Conservation (phyloP, 2,113 vertebrate species). For the Thinocorus orbignyianus region DNA sequence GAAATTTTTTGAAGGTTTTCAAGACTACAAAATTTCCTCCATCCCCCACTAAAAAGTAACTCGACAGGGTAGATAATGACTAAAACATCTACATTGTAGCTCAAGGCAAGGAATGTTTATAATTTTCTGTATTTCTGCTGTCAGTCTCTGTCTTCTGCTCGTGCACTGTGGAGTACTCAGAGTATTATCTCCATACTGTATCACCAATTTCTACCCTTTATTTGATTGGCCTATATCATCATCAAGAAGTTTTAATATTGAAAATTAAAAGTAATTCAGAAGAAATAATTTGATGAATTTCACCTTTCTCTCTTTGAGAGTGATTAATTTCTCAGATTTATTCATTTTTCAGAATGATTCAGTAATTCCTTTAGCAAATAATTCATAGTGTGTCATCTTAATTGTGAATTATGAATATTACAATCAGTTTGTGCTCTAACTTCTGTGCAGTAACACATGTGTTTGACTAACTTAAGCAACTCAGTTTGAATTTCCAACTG, state of each 20-base stretch:
- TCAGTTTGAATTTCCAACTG: slow-evolving; percentile 37
- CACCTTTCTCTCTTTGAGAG: background rate
- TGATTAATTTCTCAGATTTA: slow-evolving; percentile 23
- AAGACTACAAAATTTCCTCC: background rate
- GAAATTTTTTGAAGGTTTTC: background rate
- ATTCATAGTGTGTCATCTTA: slow-evolving; percentile 11
- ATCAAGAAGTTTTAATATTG: background rate
- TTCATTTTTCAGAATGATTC: slow-evolving; percentile 58
- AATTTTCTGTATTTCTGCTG: background rate
- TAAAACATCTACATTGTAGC: background rate
- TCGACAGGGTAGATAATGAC: background rate
- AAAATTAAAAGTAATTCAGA: slow-evolving; percentile 19
- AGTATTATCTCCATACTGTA: background rate
- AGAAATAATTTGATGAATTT: slow-evolving; percentile 31
- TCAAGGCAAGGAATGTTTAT: background rate
- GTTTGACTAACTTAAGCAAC: slow-evolving; percentile 39
- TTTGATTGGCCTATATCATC: background rate
- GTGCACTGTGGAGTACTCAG: background rate
- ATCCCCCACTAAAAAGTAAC: background rate
- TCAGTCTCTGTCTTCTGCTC: background rate
- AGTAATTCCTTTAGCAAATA: slow-evolving; percentile 45
- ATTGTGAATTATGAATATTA: slow-evolving; percentile 54
- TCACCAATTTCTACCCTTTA: background rate
- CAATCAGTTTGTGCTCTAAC: slow-evolving; percentile 30
- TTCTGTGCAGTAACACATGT: background rate